Base-by-base conservation (phyloP, 2,113 vertebrate species). In the Chaetops frenatus region DNA sequence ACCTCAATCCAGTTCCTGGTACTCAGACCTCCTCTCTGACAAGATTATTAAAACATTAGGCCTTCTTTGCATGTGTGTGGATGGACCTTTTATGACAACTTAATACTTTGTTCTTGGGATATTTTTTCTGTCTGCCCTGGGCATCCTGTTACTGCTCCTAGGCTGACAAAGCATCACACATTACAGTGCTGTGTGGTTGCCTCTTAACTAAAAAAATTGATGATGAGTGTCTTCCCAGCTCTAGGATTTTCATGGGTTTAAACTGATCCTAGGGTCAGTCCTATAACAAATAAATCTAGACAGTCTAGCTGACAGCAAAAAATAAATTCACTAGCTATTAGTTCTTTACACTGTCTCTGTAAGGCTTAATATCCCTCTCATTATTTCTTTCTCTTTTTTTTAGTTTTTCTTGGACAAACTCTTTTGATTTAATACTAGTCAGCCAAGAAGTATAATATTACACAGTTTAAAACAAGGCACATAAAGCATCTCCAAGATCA, bases 21-120 rank as follows among this genome's bases (percentile, higher is more conserved):
- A 28, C 7, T 61, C 36, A 57, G 15, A 77, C 3, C 19, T 71
- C 18, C 20, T 69, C 33, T 36, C 44, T 58, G 25, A 44, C 2
- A 2, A 64, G 12, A 6, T 60, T 54, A 38, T 29, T 60, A 23
- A 35, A 15, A 11, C 6, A 51, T 64, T 22, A 53, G 0, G 0
- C 19, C 18, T 90, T 9, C 22, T 81, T 50, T 36, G 22, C 0
- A 0, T 28, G 3, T 35, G 17, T 53, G 28, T 12, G 11, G 24
- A 58, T 50, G 5, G 36, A 67, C 7, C 10, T 86, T 83, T 77
- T 36, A n/a, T 24, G 81, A 28, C 12, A 62, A 62, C 3, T 7
- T 20, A 67, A 47, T 28, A 12, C 10, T 33, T 72, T 36, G 10
- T 0, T 61, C 48, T 67, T 50, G 29, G 44, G 5, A 13, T 18